phyloP scores from a whole-genome alignment of 2,888 invertebrate species.

The Drosophila nigricruria region DNA sequence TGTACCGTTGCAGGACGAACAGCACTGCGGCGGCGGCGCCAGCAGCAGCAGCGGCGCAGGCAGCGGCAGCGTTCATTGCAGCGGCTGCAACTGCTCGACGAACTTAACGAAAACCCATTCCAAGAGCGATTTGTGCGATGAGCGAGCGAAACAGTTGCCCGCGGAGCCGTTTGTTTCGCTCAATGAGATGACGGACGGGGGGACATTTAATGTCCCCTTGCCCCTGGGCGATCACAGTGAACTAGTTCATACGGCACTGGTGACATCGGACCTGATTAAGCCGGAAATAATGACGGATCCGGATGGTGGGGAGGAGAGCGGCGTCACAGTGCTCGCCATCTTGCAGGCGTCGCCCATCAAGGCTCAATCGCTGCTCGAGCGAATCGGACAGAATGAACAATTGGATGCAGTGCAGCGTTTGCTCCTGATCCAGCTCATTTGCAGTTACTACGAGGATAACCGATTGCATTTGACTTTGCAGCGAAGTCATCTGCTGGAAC shows the following conservation, averaged over 20 bases:
- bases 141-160: conserved; percentile 46
- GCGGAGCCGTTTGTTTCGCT: conserved; percentile 61
- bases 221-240: conserved; percentile 37
- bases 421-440: conserved; percentile 76
- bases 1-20: conserved; percentile 64
- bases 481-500: conserved; percentile 75
- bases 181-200: conserved; percentile 39
- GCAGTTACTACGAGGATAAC: conserved; percentile 78
- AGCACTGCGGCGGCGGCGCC: neutral
- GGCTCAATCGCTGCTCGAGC: conserved; percentile 63
- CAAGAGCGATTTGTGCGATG: conserved; percentile 46
- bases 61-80: conserved; percentile 45
- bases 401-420: conserved; percentile 70
- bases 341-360: conserved; percentile 64
- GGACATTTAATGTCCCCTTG: conserved; percentile 39
- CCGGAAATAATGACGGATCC: conserved; percentile 45
- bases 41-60: neutral
- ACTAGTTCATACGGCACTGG: conserved; percentile 38
- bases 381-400: conserved; percentile 60
- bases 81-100: conserved; percentile 56
- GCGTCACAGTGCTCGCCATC: conserved; percentile 65
- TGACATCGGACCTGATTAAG: conserved; percentile 27
- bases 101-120: conserved; percentile 20
- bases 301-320: conserved; percentile 39
- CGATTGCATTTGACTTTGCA: conserved; percentile 76